Percentiles rank a stretch among this genome's conserved stretches.
These are phyloP conservation scores for Anser cygnoides DNA, from an alignment of 2,113 vertebrate species.

Conservation along the genomic window DNA sequence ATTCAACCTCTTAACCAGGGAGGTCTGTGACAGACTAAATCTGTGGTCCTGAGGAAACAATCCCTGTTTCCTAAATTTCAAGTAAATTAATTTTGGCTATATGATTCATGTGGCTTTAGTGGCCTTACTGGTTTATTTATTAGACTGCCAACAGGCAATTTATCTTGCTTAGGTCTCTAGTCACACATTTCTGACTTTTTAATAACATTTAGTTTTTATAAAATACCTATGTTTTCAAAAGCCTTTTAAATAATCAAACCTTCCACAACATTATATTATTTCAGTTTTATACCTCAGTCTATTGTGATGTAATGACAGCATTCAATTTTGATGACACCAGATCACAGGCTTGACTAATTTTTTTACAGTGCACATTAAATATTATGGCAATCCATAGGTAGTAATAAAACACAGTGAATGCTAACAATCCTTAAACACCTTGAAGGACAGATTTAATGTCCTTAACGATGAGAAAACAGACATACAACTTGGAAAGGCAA, in stretches of 20 bases:
- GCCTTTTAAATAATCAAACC: neutral
- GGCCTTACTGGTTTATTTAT: slow-evolving; percentile 30
- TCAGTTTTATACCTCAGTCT: neutral
- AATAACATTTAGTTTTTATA: neutral
- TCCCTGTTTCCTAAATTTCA: slow-evolving; percentile 41
- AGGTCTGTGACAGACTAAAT: slow-evolving; percentile 25
- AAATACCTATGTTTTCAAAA: neutral
- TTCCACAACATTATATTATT: neutral
- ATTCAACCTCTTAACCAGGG: slow-evolving; percentile 21
- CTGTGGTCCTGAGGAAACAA: slow-evolving; percentile 54
- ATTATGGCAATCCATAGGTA: neutral
- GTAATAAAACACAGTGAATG: neutral
- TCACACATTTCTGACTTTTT: slow-evolving; percentile 1
- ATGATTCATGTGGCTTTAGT: slow-evolving; percentile 64
- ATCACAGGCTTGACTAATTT: neutral
- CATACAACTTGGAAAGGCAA: neutral
- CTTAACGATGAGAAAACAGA: neutral
- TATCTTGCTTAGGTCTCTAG: slow-evolving; percentile 8
- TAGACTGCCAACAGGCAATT: slow-evolving; percentile 12
- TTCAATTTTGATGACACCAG: neutral
- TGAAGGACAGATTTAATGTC: neutral
- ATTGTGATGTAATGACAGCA: neutral
- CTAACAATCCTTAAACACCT: neutral
- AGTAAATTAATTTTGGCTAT: slow-evolving; percentile 48
- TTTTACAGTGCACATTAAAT: neutral